Conservation (phyloP, 2,888 invertebrate genomes). For the Lapara coniferarum region DNA sequence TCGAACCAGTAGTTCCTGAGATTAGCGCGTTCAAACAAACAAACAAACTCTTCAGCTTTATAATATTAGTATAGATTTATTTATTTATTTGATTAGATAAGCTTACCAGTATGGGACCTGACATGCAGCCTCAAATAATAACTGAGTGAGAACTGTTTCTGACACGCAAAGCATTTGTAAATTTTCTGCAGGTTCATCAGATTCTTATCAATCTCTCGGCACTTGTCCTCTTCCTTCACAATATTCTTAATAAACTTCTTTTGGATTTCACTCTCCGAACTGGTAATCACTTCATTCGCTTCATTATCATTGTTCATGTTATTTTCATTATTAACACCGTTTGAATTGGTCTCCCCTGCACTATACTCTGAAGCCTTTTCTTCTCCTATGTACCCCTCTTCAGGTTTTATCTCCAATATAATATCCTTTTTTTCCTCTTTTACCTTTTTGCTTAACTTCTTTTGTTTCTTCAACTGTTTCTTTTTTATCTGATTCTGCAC, state of each 20-base stretch:
- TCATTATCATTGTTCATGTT: slow-evolving; percentile 27
- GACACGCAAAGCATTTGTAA: slow-evolving; percentile 75
- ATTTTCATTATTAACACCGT: slow-evolving; percentile 23
- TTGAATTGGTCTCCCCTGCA: slow-evolving; percentile 33
- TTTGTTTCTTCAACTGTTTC: slow-evolving; percentile 62
- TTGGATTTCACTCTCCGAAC: slow-evolving; percentile 27
- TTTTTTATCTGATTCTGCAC: slow-evolving; percentile 63
- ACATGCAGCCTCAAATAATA: slow-evolving; percentile 76
- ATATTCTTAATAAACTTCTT: slow-evolving; percentile 16
- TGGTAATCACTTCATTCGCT: slow-evolving; percentile 30
- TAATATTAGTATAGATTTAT: too few relatives aligned
- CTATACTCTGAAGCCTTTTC: slow-evolving; percentile 55
- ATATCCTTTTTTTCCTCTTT: slow-evolving; percentile 49
- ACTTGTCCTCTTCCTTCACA: slow-evolving; percentile 14
- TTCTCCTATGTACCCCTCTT: slow-evolving; percentile 73
- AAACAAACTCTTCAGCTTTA: too few relatives aligned
- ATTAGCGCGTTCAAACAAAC: too few relatives aligned
- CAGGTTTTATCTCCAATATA: slow-evolving; percentile 70
- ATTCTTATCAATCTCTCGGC: not conserved
- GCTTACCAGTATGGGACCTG: slow-evolving; percentile 72
- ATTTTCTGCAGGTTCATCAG: slow-evolving; percentile 60
- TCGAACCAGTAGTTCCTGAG: too few relatives aligned
- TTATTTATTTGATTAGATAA: too few relatives aligned
- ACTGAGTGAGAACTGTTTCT: slow-evolving; percentile 71
- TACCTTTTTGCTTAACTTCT: slow-evolving; percentile 57